Percentiles rank a stretch among this genome's conserved stretches.
phyloP scores from a whole-genome alignment of 2,888 invertebrate species.

The Drosophila neotestacea region DNA sequence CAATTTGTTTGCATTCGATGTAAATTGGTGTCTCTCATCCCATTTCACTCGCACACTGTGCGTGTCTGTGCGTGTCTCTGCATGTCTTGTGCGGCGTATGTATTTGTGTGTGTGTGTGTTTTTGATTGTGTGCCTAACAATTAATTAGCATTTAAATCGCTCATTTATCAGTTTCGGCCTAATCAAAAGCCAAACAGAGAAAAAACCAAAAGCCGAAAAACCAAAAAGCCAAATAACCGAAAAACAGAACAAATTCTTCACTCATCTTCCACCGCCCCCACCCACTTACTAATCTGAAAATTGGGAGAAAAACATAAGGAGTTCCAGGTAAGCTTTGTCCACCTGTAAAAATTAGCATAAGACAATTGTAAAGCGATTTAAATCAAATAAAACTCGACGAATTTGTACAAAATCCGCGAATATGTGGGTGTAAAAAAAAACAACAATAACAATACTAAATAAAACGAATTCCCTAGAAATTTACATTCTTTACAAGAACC shows the following conservation, averaged over 20 bases:
- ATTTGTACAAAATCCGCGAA: constrained; percentile 9
- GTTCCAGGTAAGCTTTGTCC: constrained; percentile 42
- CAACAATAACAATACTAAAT: background rate
- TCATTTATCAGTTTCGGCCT: constrained; percentile 54
- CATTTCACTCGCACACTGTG: constrained; percentile 1
- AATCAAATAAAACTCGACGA: constrained; percentile 38
- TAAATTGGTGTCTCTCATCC: background rate
- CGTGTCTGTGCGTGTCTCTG: constrained; percentile 9
- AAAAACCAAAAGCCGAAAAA: constrained; percentile 10
- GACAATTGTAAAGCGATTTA: constrained; percentile 29
- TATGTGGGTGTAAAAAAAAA: constrained; percentile 28
- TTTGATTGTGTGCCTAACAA: constrained; percentile 55
- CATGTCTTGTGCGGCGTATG: background rate
- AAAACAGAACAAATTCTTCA: constrained; percentile 13
- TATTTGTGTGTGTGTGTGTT: constrained; percentile 13
- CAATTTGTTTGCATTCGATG: constrained; percentile 21
- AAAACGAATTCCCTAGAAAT: constrained; percentile 35
- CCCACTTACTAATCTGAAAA: background rate
- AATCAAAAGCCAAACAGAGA: constrained; percentile 52
- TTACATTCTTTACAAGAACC: constrained; percentile 39
- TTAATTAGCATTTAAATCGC: constrained; percentile 74
- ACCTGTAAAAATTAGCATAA: constrained; percentile 44
- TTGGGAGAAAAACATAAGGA: constrained; percentile 3
- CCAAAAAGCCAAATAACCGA: constrained; percentile 5
- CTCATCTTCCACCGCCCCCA: too few relatives aligned